phyloP scores from a whole-genome alignment of 2,888 invertebrate genomes.

The Brenthis hecate region DNA sequence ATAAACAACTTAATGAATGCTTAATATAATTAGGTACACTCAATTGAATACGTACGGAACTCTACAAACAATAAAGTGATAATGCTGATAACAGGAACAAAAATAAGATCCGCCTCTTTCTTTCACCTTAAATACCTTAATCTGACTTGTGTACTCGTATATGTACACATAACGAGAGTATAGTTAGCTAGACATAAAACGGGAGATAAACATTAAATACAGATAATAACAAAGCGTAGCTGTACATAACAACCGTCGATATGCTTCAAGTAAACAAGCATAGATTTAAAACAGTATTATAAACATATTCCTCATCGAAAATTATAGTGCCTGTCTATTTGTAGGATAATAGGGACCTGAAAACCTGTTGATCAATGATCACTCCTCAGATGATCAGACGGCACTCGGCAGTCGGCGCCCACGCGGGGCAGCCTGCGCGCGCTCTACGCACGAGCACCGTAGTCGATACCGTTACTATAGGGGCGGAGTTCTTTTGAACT shows the following conservation, averaged over 20 bases:
- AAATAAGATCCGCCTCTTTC: too few relatives aligned
- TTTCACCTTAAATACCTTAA: too few relatives aligned
- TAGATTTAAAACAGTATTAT: constrained; percentile 13
- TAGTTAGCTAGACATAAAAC: not conserved
- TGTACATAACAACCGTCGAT: constrained; percentile 12
- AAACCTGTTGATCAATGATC: not conserved
- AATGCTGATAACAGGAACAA: too few relatives aligned
- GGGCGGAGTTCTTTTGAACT: constrained; percentile 10
- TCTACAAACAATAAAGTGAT: too few relatives aligned
- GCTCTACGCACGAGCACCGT: not conserved
- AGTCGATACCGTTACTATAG: not conserved
- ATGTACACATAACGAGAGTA: too few relatives aligned
- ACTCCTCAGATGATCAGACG: too few relatives aligned
- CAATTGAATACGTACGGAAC: too few relatives aligned
- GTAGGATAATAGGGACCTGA: not conserved
- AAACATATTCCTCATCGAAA: constrained; percentile 3
- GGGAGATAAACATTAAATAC: not conserved
- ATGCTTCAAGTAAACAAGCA: constrained; percentile 13
- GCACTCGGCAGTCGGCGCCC: not conserved
- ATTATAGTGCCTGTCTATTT: constrained; percentile 2
- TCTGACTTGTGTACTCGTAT: too few relatives aligned
- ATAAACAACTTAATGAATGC: too few relatives aligned
- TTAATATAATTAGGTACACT: too few relatives aligned
- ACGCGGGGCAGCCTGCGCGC: not conserved
- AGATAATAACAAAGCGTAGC: not conserved